These are phyloP conservation scores for Drosophila mojavensis DNA, from an alignment of 1,140 invertebrate genomes.

Conservation along the genomic window DNA sequence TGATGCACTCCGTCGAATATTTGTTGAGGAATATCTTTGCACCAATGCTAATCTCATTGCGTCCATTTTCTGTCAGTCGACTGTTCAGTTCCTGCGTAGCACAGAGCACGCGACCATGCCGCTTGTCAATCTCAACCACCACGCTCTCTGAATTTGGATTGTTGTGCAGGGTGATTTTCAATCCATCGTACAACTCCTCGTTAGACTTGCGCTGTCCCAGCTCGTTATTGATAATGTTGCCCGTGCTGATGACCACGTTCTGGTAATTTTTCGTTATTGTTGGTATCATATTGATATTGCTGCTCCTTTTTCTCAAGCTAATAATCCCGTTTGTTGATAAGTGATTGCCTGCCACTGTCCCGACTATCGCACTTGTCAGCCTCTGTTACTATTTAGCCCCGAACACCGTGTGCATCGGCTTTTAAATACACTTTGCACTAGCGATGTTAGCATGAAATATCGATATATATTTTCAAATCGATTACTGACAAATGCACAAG, in stretches of 20 bases:
- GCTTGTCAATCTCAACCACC: slow-evolving; percentile 64
- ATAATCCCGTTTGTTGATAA: slow-evolving; percentile 36
- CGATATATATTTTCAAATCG: slow-evolving; percentile 4
- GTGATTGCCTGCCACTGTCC: slow-evolving; percentile 14
- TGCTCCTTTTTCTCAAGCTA: slow-evolving; percentile 1
- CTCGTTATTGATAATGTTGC: slow-evolving; percentile 93
- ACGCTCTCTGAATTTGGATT: slow-evolving; percentile 62
- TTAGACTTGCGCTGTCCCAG: slow-evolving; percentile 90
- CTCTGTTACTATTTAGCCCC: slow-evolving; percentile 47
- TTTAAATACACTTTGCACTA: slow-evolving; percentile 59
- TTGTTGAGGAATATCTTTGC: slow-evolving; percentile 88
- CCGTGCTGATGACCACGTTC: slow-evolving; percentile 89
- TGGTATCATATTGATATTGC: slow-evolving; percentile 61
- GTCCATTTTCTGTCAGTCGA: slow-evolving; percentile 86
- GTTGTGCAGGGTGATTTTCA: slow-evolving; percentile 70
- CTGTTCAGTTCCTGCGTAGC: slow-evolving; percentile 85
- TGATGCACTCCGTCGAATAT: slow-evolving; percentile 55
- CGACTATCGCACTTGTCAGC: slow-evolving; percentile 41
- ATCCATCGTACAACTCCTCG: slow-evolving; percentile 87
- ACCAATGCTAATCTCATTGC: slow-evolving; percentile 87
- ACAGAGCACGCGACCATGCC: slow-evolving; percentile 65
- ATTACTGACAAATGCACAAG: not conserved
- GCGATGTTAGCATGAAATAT: not conserved
- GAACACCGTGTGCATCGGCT: slow-evolving; percentile 39
- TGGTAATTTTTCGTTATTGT: slow-evolving; percentile 74